Percentiles rank a stretch among this genome's conserved stretches.
Evolutionary conservation across 1,140 invertebrate species (phyloP).

Genomic region (Cyphomyrmex costatus): DNA sequence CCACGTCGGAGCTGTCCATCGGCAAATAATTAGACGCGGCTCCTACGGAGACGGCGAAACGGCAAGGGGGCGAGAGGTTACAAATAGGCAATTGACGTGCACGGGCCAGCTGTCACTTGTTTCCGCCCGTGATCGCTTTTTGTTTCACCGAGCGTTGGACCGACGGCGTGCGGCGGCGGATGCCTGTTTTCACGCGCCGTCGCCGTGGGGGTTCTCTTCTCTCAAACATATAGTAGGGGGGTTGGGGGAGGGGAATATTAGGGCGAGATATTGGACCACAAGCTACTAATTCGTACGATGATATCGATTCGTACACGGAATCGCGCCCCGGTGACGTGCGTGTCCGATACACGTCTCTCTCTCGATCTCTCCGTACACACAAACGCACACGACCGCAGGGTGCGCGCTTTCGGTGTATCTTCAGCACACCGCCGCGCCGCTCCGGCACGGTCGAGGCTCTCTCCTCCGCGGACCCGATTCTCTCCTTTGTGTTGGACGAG

Average conservation of each 20-base stretch:
- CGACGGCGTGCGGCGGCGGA: constrained; percentile 41
- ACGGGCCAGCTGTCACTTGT: constrained; percentile 83
- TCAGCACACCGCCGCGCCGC: too few species aligned
- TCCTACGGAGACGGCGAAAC: constrained; percentile 32
- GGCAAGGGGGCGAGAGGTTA: constrained; percentile 63
- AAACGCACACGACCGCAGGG: neutral
- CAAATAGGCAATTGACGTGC: constrained; percentile 81
- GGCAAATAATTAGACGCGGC: constrained; percentile 72
- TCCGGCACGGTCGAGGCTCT: too few species aligned
- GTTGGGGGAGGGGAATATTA: constrained; percentile 75
- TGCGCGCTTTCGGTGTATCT: neutral
- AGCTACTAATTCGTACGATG: constrained; percentile 81
- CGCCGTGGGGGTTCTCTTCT: constrained; percentile 82
- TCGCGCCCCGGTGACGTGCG: constrained; percentile 70
- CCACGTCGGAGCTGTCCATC: neutral
- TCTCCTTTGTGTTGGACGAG: too few species aligned
- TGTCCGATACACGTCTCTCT: constrained; percentile 65
- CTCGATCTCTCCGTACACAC: too few species aligned
- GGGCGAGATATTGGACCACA: constrained; percentile 82
- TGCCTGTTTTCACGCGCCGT: constrained; percentile 82
- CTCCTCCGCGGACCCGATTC: too few species aligned
- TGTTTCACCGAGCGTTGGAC: constrained; percentile 74
- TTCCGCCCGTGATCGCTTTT: constrained; percentile 80
- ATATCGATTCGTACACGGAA: constrained; percentile 76
- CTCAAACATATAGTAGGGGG: constrained; percentile 19